Evolutionary conservation across 2,113 vertebrate species (phyloP), one percentile per base, ranked within the genome.

Genomic region (Pedetes capensis): DNA sequence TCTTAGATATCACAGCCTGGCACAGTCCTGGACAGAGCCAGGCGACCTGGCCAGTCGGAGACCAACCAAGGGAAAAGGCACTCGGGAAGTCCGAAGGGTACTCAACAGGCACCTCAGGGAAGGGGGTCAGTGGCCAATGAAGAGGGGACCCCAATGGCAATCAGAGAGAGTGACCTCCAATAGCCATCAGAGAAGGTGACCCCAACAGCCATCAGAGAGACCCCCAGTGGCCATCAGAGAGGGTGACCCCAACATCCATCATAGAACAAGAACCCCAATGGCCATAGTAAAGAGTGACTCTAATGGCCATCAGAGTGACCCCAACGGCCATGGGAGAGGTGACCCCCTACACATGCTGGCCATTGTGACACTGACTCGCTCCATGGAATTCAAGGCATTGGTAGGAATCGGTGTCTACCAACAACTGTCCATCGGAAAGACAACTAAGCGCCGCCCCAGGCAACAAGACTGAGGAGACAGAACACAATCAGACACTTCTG

Each of bases 391-490:
- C 78, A 53, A n/a, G 55, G 74, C 42, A 23, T n/a, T 22, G 14
- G 0, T 0, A 1, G 5, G 23, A 63, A 42, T 29, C 0, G 0
- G 37, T 12, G 49, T 34, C 80, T 39, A 66, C 18, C 13, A 3
- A 49, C 14, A 14, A 13, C 47, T 39, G 23, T 3, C 49, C 75
- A 4, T 3, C 10, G 79, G 64, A 59, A 44, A 37, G 44, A 68
- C 82, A 82, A 14, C 34, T 71, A 13, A 34, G 13, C 34, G 2
- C 10, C 17, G n/a, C 16, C 17, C 13, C 42, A 14, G 23, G 34
- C 13, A 8, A 42, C 12, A 23, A 63, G 75, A 74, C 32, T 72
- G 16, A 37, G 34, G 29, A 87, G 27, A 51, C 37, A 83, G 29
- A 68, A 2, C 13, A 17, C 42, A 0, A 1, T 34, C 11, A 79